Percentiles rank a stretch among this genome's conserved stretches.
These are phyloP conservation scores for Cherax destructor DNA, from an alignment of 1,140 invertebrate species.

Conservation along the genomic window DNA sequence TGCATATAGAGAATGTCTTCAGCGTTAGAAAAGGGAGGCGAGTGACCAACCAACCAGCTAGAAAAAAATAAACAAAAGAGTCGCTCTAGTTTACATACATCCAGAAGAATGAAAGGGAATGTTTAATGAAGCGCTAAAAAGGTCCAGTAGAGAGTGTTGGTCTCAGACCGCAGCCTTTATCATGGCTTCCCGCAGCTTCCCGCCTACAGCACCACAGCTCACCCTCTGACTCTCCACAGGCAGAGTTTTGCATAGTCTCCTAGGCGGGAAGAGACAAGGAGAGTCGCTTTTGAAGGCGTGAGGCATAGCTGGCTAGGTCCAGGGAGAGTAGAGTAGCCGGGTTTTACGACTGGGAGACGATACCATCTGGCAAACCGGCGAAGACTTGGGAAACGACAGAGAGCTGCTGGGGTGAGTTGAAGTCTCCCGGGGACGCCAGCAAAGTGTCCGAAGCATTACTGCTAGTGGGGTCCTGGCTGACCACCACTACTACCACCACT, in stretches of 20 bases:
- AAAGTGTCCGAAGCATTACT: constrained; percentile 55
- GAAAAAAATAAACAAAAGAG: not conserved
- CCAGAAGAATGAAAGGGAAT: constrained; percentile 55
- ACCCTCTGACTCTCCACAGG: not conserved
- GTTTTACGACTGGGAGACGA: not conserved
- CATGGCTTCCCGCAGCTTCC: not conserved
- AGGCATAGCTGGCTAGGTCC: too few species aligned
- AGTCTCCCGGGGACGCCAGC: not conserved
- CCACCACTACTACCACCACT: not conserved
- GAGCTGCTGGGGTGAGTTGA: not conserved
- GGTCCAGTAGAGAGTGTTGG: too few species aligned
- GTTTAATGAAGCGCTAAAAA: constrained; percentile 62
- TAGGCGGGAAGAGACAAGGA: not conserved
- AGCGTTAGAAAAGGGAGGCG: too few species aligned
- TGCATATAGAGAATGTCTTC: too few species aligned
- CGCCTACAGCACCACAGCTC: not conserved
- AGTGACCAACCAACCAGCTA: too few species aligned
- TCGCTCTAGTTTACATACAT: constrained; percentile 32
- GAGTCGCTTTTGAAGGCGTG: not conserved
- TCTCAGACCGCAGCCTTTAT: too few species aligned
- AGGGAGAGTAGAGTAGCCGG: too few species aligned
- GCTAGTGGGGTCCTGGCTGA: constrained; percentile 4
- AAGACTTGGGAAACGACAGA: not conserved
- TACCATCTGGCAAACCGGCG: constrained; percentile 19
- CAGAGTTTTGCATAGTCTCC: not conserved